Evolutionary conservation across 1,140 invertebrate genomes (phyloP), one percentile per base, ranked within the genome.

Genomic region (Adoxophyes honmai): DNA sequence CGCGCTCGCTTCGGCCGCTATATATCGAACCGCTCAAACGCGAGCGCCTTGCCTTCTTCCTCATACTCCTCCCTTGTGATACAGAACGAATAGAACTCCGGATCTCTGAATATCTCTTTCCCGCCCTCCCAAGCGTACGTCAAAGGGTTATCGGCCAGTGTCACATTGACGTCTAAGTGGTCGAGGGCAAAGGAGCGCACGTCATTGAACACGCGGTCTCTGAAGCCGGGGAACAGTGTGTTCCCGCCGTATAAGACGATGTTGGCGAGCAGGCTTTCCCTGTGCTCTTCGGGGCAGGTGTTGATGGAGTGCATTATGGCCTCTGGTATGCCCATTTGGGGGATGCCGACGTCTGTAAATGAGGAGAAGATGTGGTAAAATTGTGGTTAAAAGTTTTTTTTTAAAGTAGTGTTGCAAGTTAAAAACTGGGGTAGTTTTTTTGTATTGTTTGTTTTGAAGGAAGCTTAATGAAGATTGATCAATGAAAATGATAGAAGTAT

Each of bases 191-290:
- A 85, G 13, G 93, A 91, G 61, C 97, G 88, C 0, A 98, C 90
- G 81, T 98, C 97, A 37, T 92, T 92, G 55, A 93, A 93, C 42
- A 98, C 86, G 74, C 97, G 88, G 11, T 98, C 93, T 65, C 92
- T 89, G 77, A 99, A 98, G 34, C 96, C 96, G 0, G 94, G 93
- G 81, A 97, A 96, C 37, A 93, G 90, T 0, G 92, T 91, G 76
- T 94, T 97, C 1, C 98, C 98, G n/a, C 98, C 98, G 51, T 94
- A 95, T 7, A 99, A 89, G 28, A 99, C 77, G 63, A 99, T 97
- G 86, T 99, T 99, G 15, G 93, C 92, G 35, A 95, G 92, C 51
- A 98, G 90, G 86, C 95, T 94, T n/a, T 95, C 93, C 75, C 93
- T 94, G 55, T 95, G 92, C 75, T 96, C 93, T 88, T 94, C 91